Base-by-base conservation (phyloP, 2,888 invertebrate genomes). In the Deroplatys truncata region DNA sequence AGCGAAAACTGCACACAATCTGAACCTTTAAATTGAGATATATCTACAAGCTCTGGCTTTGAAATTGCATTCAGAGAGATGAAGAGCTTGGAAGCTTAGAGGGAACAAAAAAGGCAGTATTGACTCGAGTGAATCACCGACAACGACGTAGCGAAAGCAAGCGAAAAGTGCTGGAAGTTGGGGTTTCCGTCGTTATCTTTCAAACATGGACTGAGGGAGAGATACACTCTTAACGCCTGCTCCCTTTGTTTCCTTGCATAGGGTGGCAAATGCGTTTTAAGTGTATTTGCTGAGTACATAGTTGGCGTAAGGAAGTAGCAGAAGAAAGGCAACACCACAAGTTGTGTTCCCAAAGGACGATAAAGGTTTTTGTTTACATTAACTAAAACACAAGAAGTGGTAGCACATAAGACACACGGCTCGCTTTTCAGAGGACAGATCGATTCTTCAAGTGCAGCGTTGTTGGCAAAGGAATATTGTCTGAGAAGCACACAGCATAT, bases 241-340 rank as follows among this genome's bases (percentile, higher is more conserved):
- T 72, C 56, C 56, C 83, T 83, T 31, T 86, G 29, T 86, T 83
- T 83, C 86, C 56, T 31, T 86, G 72, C 72, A 72, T 86, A 86
- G 49, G 29, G 25, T n/a, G 56, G 72, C 86, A 86, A 86, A 82
- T 86, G 86, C 82, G 82, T 82, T 86, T 86, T 86, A 86, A 86
- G 86, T 72, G 86, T 86, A 86, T 86, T 86, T 86, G 86, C 31
- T 56, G 49, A 85, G 28, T 43, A 85, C 56, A 43, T 49, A n/a
- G 85, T 49, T 43, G 43, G 49, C 85, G 43, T 85, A 85, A 49
- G 56, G 25, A 56, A 16, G 43, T 85, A 85, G 31, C 16, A 15
- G 85, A 85, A 43, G 28, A 72, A 72, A 49, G 84, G n/a, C n/a
- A 85, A n/a, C 49, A 85, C 28, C 43, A 49, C 85, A 16, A 72